Percentiles rank a stretch among this genome's conserved stretches.
These are phyloP conservation scores for Pitta sordida DNA, from an alignment of 2,113 vertebrate genomes.

Conservation along the genomic window DNA sequence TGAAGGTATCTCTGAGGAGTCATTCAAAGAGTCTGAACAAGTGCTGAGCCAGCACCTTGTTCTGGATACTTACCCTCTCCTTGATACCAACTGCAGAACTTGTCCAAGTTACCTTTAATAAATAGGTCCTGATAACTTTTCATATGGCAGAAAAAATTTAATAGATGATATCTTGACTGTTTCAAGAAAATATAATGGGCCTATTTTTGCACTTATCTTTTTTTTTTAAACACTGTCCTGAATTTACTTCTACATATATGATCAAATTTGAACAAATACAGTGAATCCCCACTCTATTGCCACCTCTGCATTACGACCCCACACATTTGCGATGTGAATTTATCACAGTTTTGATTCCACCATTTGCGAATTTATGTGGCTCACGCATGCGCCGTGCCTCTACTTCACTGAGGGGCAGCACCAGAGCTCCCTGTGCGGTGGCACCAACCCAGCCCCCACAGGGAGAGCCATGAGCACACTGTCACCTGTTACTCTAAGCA, in stretches of 20 bases:
- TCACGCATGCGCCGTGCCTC: no score
- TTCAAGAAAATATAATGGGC: not conserved
- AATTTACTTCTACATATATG: not conserved
- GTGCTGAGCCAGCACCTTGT: not conserved
- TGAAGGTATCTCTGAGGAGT: not conserved
- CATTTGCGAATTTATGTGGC: no score
- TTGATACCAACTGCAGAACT: not conserved
- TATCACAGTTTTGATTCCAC: no score
- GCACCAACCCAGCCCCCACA: no score
- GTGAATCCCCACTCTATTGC: no score
- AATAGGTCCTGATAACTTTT: not conserved
- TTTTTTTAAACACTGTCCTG: not conserved
- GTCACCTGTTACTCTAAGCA: no score
- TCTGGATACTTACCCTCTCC: not conserved
- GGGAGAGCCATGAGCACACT: no score
- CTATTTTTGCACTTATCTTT: not conserved
- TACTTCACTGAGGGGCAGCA: no score
- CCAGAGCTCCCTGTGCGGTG: no score
- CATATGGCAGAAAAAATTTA: not conserved
- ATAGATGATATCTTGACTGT: not conserved
- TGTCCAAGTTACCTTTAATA: not conserved
- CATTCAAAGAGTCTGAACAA: not conserved
- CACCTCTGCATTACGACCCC: no score
- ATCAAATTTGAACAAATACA: conserved; percentile 33
- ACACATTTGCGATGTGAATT: no score